Conservation (phyloP, 2,113 vertebrate species). For the Pogonocichla stellata region DNA sequence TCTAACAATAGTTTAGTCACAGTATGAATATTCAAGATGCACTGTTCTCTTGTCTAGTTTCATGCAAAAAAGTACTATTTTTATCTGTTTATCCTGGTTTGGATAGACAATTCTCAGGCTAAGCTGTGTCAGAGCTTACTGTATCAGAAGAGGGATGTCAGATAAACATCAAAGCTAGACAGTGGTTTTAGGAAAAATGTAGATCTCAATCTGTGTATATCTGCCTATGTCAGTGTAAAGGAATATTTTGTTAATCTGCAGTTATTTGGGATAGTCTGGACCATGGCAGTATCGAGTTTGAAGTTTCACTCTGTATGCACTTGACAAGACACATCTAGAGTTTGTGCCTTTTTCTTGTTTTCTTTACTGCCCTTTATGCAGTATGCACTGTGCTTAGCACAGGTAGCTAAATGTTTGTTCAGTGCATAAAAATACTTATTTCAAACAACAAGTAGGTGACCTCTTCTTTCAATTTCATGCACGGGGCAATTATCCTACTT, state of each 20-base stretch:
- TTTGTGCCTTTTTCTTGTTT: not conserved
- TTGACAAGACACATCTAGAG: rapidly evolving
- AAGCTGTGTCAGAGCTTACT: not conserved
- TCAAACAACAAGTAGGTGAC: not conserved
- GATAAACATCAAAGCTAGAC: not conserved
- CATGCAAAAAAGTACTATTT: not conserved
- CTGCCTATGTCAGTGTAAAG: not conserved
- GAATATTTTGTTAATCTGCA: not conserved
- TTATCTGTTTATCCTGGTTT: not conserved
- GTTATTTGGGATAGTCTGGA: not conserved
- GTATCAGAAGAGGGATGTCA: not conserved
- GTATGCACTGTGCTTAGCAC: no score
- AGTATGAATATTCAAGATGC: not conserved
- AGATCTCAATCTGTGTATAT: not conserved
- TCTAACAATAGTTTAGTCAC: not conserved
- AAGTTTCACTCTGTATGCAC: not conserved
- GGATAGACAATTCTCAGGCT: not conserved
- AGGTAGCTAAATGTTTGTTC: not conserved
- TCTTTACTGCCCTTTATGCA: not conserved
- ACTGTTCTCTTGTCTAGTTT: not conserved
- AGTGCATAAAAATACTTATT: not conserved
- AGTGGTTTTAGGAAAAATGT: not conserved
- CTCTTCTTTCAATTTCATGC: not conserved
- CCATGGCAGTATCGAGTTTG: not conserved
- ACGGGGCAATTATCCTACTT: not conserved